Percentiles rank a stretch among this genome's conserved stretches.
These are phyloP conservation scores for Cydia pomonella DNA, from an alignment of 1,140 invertebrate genomes.

Conservation along the genomic window DNA sequence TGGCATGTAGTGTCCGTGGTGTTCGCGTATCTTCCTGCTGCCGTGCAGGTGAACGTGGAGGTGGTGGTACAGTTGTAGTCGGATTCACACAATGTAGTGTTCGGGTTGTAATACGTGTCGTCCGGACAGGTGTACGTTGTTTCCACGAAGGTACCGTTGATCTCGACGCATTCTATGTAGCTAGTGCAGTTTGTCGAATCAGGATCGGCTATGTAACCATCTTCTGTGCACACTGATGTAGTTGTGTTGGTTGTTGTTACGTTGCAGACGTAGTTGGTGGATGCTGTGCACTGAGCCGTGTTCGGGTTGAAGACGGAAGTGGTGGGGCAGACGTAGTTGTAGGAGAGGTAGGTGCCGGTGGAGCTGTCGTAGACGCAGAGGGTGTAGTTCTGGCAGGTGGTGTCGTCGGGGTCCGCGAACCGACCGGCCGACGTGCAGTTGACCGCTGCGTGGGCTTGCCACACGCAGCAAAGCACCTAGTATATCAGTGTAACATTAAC, in stretches of 20 bases:
- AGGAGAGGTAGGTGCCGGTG: constrained; percentile 43
- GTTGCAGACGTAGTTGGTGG: constrained; percentile 50
- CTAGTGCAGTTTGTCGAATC: constrained; percentile 48
- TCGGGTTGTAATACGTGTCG: constrained; percentile 51
- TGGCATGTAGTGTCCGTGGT: constrained; percentile 50
- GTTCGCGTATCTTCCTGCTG: constrained; percentile 53
- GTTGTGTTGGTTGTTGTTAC: constrained; percentile 38
- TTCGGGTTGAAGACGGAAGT: constrained; percentile 54
- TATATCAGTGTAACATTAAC: constrained; percentile 30
- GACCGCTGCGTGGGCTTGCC: constrained; percentile 47
- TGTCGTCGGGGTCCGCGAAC: constrained; percentile 50
- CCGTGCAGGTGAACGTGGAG: constrained; percentile 46
- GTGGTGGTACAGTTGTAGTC: constrained; percentile 50
- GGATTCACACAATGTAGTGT: constrained; percentile 55
- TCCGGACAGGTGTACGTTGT: constrained; percentile 48
- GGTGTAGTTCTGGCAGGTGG: constrained; percentile 58
- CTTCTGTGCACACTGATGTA: constrained; percentile 48
- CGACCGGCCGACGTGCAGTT: constrained; percentile 57
- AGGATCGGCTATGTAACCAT: constrained; percentile 54
- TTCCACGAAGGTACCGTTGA: constrained; percentile 47
- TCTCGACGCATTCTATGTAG: constrained; percentile 54
- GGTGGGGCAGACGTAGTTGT: constrained; percentile 62
- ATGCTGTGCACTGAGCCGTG: constrained; percentile 43
- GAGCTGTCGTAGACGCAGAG: constrained; percentile 49
- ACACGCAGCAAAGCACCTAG: constrained; percentile 49